Conservation (phyloP, 2,888 invertebrate genomes). For the Quadriops clusia region DNA sequence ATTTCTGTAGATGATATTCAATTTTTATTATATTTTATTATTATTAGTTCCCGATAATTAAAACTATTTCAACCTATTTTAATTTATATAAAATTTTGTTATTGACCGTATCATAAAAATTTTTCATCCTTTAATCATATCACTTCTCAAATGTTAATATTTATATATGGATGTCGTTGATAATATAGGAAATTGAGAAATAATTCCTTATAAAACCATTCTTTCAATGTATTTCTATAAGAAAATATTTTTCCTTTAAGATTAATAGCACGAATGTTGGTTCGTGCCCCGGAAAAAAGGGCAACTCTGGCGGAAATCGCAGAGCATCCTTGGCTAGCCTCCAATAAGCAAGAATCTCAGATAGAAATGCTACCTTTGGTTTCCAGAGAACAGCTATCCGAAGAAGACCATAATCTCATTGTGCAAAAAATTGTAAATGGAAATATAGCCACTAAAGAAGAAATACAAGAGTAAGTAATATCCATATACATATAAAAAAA, state of each 20-base stretch:
- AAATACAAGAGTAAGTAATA: constrained; percentile 69
- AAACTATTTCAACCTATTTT: no score
- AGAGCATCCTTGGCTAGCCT: constrained; percentile 70
- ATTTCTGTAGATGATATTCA: no score
- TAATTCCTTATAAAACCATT: constrained; percentile 1
- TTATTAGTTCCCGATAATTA: no score
- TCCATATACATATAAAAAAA: no score
- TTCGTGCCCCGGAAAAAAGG: constrained; percentile 84
- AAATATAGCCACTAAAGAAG: constrained; percentile 85
- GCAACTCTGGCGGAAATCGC: constrained; percentile 82
- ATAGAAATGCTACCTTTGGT: constrained; percentile 67
- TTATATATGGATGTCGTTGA: no score
- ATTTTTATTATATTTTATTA: no score
- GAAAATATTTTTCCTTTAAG: constrained; percentile 37
- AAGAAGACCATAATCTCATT: constrained; percentile 83
- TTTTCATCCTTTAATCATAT: no score
- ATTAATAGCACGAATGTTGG: constrained; percentile 85
- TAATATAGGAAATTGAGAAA: no score
- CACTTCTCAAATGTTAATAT: no score
- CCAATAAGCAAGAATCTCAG: constrained; percentile 33
- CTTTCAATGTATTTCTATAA: no score
- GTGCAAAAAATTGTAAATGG: constrained; percentile 95
- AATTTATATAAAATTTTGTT: no score
- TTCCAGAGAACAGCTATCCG: constrained; percentile 78
- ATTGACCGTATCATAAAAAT: no score